These are phyloP conservation scores for Passer montanus DNA, from an alignment of 2,113 vertebrate genomes.

Conservation along the genomic window DNA sequence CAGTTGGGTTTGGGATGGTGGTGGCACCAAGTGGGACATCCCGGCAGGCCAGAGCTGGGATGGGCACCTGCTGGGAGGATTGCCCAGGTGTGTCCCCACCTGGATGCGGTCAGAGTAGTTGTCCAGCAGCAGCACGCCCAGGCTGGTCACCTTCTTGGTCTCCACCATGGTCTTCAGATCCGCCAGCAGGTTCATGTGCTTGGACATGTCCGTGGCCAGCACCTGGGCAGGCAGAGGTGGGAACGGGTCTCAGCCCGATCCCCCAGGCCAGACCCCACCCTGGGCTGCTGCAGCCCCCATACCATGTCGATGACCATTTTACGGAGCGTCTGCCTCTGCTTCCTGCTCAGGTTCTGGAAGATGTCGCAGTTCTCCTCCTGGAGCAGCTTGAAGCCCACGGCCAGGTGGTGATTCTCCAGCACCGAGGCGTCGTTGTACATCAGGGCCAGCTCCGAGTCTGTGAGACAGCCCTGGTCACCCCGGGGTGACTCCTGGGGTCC, in stretches of 20 bases:
- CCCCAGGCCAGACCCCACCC: neutral
- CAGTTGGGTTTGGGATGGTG: neutral
- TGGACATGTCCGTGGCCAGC: constrained; percentile 93
- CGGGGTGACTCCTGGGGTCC: fast-evolving
- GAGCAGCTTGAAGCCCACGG: constrained; percentile 90
- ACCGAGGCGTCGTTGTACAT: constrained; percentile 93
- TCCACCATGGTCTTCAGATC: constrained; percentile 97
- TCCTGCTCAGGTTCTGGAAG: constrained; percentile 88
- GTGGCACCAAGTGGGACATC: neutral
- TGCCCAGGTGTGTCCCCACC: constrained; percentile 39
- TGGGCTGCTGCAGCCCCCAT: neutral
- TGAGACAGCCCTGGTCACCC: neutral
- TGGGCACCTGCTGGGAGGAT: neutral
- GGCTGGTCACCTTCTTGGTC: constrained; percentile 94
- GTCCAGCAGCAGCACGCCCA: constrained; percentile 89
- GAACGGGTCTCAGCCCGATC: neutral
- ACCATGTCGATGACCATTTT: constrained; percentile 95
- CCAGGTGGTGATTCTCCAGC: constrained; percentile 92
- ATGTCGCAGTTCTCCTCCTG: constrained; percentile 92
- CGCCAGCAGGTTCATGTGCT: constrained; percentile 93
- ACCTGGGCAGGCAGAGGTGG: constrained; percentile 71
- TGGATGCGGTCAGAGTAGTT: constrained; percentile 93
- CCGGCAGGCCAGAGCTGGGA: fast-evolving
- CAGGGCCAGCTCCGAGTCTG: constrained; percentile 90
- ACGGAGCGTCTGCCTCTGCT: constrained; percentile 84